These are phyloP conservation scores for Apamea monoglypha DNA, from an alignment of 2,888 invertebrate species.

Conservation along the genomic window DNA sequence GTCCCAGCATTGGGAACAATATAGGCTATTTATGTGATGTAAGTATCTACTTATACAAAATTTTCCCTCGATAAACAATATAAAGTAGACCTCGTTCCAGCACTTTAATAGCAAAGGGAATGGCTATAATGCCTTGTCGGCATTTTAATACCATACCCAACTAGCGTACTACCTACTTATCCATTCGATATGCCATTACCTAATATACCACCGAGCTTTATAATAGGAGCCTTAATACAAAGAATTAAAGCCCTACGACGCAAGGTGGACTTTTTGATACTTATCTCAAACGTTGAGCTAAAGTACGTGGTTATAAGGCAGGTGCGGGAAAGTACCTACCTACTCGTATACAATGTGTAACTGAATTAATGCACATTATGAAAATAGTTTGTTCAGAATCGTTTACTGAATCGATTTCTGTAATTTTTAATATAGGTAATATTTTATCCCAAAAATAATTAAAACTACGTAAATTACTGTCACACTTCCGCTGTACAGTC, in stretches of 20 bases:
- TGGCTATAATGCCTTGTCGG: background rate
- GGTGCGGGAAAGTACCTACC: background rate
- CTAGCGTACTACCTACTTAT: slow-evolving; percentile 17
- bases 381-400: too few relatives aligned
- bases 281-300: slow-evolving; percentile 13
- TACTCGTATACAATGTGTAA: too few relatives aligned
- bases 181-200: slow-evolving; percentile 44
- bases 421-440: too few relatives aligned
- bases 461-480: too few relatives aligned
- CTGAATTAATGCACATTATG: too few relatives aligned
- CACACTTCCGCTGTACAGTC: too few relatives aligned
- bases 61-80: background rate
- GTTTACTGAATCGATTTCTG: too few relatives aligned
- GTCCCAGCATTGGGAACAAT: too few relatives aligned
- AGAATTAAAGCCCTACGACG: slow-evolving; percentile 15
- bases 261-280: slow-evolving; percentile 27
- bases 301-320: slow-evolving; percentile 1
- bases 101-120: background rate
- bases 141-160: slow-evolving; percentile 10
- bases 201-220: slow-evolving; percentile 10
- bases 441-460: too few relatives aligned
- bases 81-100: background rate
- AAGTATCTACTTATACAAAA: too few relatives aligned
- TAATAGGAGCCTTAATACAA: slow-evolving; percentile 26
- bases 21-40: too few relatives aligned